phyloP scores from a whole-genome alignment of 1,140 invertebrate genomes.

The Plodia interpunctella region DNA sequence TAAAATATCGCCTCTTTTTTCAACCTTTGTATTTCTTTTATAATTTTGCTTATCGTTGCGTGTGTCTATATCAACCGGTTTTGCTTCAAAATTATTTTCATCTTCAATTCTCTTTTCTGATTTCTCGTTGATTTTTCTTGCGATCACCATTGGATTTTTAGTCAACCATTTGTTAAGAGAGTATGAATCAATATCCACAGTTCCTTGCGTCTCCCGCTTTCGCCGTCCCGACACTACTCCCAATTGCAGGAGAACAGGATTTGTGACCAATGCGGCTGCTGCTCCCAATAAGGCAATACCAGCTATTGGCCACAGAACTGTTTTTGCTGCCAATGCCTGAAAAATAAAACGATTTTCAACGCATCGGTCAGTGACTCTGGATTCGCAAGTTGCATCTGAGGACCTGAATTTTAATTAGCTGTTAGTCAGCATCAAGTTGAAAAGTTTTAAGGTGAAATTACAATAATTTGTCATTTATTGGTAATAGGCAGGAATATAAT shows the following conservation, averaged over 20 bases:
- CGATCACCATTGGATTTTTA: background rate
- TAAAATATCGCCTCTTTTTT: background rate
- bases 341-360: constrained; percentile 23
- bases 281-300: constrained; percentile 87
- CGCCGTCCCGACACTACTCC: constrained; percentile 80
- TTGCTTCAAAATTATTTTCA: background rate
- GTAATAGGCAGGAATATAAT: no score
- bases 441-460: no score
- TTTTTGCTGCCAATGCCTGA: constrained; percentile 76
- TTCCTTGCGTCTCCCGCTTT: constrained; percentile 55
- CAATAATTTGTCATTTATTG: no score
- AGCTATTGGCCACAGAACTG: constrained; percentile 83
- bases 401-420: background rate
- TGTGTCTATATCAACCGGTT: background rate
- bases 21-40: background rate
- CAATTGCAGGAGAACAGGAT: constrained; percentile 86
- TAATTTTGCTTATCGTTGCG: background rate
- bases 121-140: background rate
- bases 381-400: background rate
- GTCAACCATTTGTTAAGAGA: background rate
- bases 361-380: background rate
- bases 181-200: background rate
- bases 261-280: constrained; percentile 85
- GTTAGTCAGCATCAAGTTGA: no score
- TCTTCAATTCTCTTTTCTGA: background rate